Base-by-base conservation (phyloP, 2,113 vertebrate species). In the Vanacampus margaritifer region DNA sequence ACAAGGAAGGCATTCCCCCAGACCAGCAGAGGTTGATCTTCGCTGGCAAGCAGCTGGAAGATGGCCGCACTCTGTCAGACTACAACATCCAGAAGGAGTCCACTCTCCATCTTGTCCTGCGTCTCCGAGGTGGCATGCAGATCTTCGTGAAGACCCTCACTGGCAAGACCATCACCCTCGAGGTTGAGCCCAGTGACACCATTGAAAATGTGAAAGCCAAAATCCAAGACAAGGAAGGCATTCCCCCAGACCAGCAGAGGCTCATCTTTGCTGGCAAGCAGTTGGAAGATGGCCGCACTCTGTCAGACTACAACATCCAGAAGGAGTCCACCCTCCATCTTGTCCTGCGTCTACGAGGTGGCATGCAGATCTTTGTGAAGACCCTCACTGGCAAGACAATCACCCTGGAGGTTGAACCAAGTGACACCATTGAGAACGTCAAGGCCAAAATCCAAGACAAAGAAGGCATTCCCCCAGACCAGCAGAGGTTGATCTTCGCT, bases 191-290 rank as follows among this genome's bases (percentile, higher is more conserved):
- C 1, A 85, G 79, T 0, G 79, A 82, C 75, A 85, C 77, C 3
- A 82, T 82, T 50, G 83, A 82, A 23, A 85, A 85, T 0, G 83
- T 82, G 0, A 85, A 80, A 36, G 83, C 83, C 17, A 85, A 85
- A 19, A 85, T 85, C 68, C 83, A 85, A 59, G 83, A 84, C 36
- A 84, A 84, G 26, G 83, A 57, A 67, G 83, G 83, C 67, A 84
- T 82, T 13, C 79, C 82, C 67, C 79, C 83, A 0, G 83, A 84
- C 5, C 83, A 84, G 76, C 83, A 84, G 79, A 82, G 83, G 77
- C 36, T 84, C 74, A 84, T 84, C 79, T 84, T 84, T 35, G 82
- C 79, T 0, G 76, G 82, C 50, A 82, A 82, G 12, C 79, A 84
- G 69, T 26, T 57, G 3, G 82, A 84, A 70, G 82, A 84, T 75